Base-by-base conservation (phyloP, 2,797 vertebrate species). In the Amniataba percoides region DNA sequence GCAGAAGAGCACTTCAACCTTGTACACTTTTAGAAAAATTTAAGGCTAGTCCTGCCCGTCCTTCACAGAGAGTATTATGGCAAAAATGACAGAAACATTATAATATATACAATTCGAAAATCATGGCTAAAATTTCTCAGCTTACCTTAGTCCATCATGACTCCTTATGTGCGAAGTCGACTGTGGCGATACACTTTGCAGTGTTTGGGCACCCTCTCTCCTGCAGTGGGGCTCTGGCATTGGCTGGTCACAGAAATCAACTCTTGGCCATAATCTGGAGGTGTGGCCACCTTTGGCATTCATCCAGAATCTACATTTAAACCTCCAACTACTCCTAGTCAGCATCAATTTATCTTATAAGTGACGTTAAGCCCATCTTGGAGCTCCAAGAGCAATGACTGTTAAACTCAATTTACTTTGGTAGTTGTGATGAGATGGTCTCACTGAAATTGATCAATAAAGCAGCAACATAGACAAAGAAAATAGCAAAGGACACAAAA, bases 281-380 rank as follows among this genome's bases (percentile, higher is more conserved):
- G 92, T 70, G 90, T 81, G 90, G 81, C 65, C 64, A 73, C 51
- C 19, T 68, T 18, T 74, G 76, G 81, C 57, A 58, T 61, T 77
- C 51, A 62, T 65, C 71, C 82, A 70, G 31, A 67, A 31, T 31
- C 48, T 10, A 16, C 19, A 18, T 36, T 23, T 57, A 62, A 80
- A 76, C n/a, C 48, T 64, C 23, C 21, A 34, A 13, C 49, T 59
- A 36, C 42, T 55, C 31, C 46, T 27, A 14, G 13, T 78, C 42
- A 27, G n/a, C 19, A 48, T 48, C 8, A 5, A 10, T 71, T 68
- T 18, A 27, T 58, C 60, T 49, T 6, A n/a, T 10, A 64, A 14
- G 2, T 52, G 34, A 71, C 39, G 31, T 5, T 27, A 0, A 53
- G 42, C 15, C 18, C 18, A 43, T 8, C 13, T 14, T 57, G 56